These are phyloP conservation scores for Labroides dimidiatus DNA, from an alignment of 2,797 vertebrate genomes.

Conservation along the genomic window DNA sequence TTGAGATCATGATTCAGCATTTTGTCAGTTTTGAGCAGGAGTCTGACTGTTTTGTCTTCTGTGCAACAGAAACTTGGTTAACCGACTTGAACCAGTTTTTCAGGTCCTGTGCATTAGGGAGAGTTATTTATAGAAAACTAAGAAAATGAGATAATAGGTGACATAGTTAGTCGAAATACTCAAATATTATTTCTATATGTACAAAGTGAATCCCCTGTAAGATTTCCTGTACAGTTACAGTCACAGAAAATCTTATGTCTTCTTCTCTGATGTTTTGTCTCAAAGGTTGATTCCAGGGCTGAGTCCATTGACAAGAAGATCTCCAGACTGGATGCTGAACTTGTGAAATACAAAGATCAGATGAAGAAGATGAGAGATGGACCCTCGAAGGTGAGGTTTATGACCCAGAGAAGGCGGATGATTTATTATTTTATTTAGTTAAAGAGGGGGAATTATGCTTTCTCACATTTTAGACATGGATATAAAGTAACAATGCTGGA, in stretches of 20 bases:
- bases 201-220: no score
- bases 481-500: no score
- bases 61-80: neutral
- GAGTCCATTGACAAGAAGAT: conserved; percentile 99
- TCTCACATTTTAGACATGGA: no score
- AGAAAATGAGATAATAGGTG: neutral
- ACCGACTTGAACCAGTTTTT: conserved; percentile 51
- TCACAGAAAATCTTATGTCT: neutral
- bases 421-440: no score
- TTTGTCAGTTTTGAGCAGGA: conserved; percentile 2
- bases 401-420: no score
- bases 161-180: neutral
- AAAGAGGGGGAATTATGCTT: no score
- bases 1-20: conserved; percentile 29
- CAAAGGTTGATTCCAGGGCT: conserved; percentile 92
- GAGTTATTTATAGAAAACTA: conserved; percentile 16
- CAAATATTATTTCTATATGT: no score
- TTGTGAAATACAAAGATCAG: conserved; percentile 97
- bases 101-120: conserved; percentile 45
- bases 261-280: conserved; percentile 4
- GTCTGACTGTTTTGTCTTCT: neutral
- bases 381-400: conserved; percentile 91
- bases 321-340: conserved; percentile 91
- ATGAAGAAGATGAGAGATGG: conserved; percentile 99
- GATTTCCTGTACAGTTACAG: no score